Conservation (phyloP, 1,140 invertebrate species). For the Ips nitidus region DNA sequence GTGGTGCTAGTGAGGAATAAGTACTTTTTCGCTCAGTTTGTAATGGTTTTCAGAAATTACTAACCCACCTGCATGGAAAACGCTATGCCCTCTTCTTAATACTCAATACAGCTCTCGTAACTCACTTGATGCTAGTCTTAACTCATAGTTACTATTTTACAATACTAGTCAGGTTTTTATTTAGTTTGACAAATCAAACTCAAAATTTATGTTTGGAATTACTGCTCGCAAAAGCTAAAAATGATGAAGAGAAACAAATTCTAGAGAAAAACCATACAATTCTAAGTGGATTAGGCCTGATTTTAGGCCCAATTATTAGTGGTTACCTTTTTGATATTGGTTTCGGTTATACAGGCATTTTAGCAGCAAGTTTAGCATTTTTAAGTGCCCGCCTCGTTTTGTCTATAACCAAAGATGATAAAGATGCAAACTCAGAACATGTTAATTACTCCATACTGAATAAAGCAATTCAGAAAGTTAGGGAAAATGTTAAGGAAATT, state of each 20-base stretch:
- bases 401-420: conserved; percentile 17
- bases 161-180: conserved; percentile 32
- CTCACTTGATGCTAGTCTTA: conserved; percentile 26
- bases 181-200: conserved; percentile 32
- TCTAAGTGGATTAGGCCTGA: conserved; percentile 30
- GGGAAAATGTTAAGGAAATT: conserved; percentile 7
- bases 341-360: conserved; percentile 24
- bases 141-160: conserved; percentile 32
- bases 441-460: conserved; percentile 18
- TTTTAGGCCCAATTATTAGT: conserved; percentile 34
- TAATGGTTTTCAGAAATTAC: conserved; percentile 20
- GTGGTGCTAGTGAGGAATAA: not conserved
- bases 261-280: conserved; percentile 23
- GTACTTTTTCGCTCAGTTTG: not conserved
- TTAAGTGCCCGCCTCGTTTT: conserved; percentile 18
- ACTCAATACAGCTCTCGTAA: conserved; percentile 20
- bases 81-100: conserved; percentile 32
- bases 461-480: conserved; percentile 16
- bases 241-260: conserved; percentile 21
- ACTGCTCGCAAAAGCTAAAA: conserved; percentile 21
- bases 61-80: conserved; percentile 26
- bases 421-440: conserved; percentile 24
- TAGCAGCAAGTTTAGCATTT: conserved; percentile 26
- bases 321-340: conserved; percentile 34
- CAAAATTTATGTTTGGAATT: conserved; percentile 24